Evolutionary conservation across 2,113 vertebrate genomes (phyloP).

Genomic region (Paramisgurnus dabryanus): DNA sequence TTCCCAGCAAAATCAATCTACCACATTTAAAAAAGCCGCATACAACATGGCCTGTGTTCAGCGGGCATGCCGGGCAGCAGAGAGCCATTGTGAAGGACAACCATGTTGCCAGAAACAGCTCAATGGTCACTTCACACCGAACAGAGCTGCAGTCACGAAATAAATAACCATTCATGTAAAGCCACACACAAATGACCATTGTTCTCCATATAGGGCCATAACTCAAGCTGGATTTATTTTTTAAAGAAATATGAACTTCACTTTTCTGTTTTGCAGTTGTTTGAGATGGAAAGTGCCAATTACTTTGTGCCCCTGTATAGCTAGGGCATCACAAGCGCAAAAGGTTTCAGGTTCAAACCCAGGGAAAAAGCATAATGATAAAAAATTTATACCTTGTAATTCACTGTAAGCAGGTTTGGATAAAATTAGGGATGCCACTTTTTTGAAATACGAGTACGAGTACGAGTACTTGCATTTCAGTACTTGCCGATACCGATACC

Average conservation of each 20-base stretch:
- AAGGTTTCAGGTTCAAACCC: too few species aligned
- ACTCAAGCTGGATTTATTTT: constrained; percentile 16
- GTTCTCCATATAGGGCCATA: constrained; percentile 2
- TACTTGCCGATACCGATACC: too few species aligned
- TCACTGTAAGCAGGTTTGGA: too few species aligned
- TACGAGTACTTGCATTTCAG: too few species aligned
- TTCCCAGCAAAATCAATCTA: constrained; percentile 6
- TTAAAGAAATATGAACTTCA: not conserved
- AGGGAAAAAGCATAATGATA: too few species aligned
- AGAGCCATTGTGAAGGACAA: constrained; percentile 21
- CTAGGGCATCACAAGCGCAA: too few species aligned
- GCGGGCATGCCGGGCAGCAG: constrained; percentile 15
- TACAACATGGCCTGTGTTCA: constrained; percentile 46
- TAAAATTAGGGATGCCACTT: too few species aligned
- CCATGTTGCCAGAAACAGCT: constrained; percentile 32
- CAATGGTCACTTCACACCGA: constrained; percentile 41
- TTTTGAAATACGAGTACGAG: too few species aligned
- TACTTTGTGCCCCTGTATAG: not conserved
- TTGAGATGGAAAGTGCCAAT: not conserved
- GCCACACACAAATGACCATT: constrained; percentile 3
- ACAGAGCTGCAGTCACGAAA: constrained; percentile 37
- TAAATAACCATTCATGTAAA: constrained; percentile 20
- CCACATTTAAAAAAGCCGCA: constrained; percentile 14
- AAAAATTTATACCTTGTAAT: too few species aligned
- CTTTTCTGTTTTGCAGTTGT: not conserved